Evolutionary conservation across 2,113 vertebrate genomes (phyloP).

Genomic region (Phycodurus eques): DNA sequence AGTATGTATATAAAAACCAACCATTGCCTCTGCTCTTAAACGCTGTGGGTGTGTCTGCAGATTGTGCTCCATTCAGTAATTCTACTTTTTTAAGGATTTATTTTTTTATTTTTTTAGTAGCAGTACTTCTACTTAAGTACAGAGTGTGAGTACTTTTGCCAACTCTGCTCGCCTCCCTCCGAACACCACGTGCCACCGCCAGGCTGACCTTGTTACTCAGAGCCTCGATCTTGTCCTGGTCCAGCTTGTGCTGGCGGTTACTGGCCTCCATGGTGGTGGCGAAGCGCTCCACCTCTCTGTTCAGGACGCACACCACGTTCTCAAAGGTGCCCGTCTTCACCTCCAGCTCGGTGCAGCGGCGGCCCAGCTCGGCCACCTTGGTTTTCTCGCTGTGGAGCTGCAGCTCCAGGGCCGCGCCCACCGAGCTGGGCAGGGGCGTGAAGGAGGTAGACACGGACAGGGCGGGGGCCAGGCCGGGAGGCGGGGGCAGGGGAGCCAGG

Average conservation of each 20-base stretch:
- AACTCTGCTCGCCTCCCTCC: too few species aligned
- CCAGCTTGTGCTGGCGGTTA: conserved; percentile 84
- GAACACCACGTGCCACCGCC: background rate
- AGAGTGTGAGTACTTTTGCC: too few species aligned
- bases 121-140: too few species aligned
- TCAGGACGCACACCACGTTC: conserved; percentile 94
- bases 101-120: too few species aligned
- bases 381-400: conserved; percentile 70
- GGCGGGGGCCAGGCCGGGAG: conserved; percentile 55
- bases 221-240: conserved; percentile 90
- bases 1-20: too few species aligned
- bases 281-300: conserved; percentile 89
- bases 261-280: conserved; percentile 84
- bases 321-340: conserved; percentile 87
- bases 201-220: conserved; percentile 83
- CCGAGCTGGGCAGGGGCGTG: conserved; percentile 73
- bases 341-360: conserved; percentile 80
- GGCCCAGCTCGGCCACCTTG: conserved; percentile 70
- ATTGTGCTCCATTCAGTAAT: too few species aligned
- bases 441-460: conserved; percentile 73
- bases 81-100: too few species aligned
- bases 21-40: too few species aligned
- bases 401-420: conserved; percentile 73
- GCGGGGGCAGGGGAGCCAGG: conserved; percentile 49
- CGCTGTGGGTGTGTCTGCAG: too few species aligned